These are phyloP conservation scores for Cheilosia soror DNA, from an alignment of 2,888 invertebrate species.

Conservation along the genomic window DNA sequence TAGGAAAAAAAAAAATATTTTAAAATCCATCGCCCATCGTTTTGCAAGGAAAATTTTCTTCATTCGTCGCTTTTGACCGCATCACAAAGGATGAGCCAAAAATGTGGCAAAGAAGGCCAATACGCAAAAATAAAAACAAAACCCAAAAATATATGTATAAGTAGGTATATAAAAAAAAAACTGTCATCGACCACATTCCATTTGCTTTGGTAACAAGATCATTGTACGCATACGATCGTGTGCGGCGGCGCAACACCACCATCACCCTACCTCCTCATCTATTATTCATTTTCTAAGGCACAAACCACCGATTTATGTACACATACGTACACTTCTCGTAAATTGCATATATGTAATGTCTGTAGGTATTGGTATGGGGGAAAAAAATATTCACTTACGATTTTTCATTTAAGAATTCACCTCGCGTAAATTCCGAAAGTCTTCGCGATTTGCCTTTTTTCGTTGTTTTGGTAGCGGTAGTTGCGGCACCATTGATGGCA, in stretches of 20 bases:
- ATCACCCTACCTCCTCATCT: conserved; percentile 27
- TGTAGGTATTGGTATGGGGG: conserved; percentile 76
- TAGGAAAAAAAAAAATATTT: no score
- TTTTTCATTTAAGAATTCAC: conserved; percentile 85
- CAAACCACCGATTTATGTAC: background rate
- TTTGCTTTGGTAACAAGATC: conserved; percentile 71
- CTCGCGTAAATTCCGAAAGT: conserved; percentile 84
- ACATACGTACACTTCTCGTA: conserved; percentile 27
- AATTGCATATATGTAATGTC: background rate
- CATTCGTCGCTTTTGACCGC: background rate
- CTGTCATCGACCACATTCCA: conserved; percentile 52
- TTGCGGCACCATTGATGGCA: conserved; percentile 6
- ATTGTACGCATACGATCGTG: conserved; percentile 62
- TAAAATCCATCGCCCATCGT: background rate
- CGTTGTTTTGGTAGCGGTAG: conserved; percentile 65
- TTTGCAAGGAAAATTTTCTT: background rate
- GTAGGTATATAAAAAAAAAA: background rate
- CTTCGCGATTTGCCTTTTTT: conserved; percentile 84
- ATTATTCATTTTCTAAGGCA: conserved; percentile 54
- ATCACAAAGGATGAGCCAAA: background rate
- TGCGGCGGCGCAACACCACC: conserved; percentile 14
- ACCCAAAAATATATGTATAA: conserved; percentile 4
- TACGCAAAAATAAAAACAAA: background rate
- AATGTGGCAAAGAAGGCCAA: conserved; percentile 13
- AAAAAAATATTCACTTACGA: conserved; percentile 81